Evolutionary conservation across 2,888 invertebrate species (phyloP).

Genomic region (Smittia sp.): DNA sequence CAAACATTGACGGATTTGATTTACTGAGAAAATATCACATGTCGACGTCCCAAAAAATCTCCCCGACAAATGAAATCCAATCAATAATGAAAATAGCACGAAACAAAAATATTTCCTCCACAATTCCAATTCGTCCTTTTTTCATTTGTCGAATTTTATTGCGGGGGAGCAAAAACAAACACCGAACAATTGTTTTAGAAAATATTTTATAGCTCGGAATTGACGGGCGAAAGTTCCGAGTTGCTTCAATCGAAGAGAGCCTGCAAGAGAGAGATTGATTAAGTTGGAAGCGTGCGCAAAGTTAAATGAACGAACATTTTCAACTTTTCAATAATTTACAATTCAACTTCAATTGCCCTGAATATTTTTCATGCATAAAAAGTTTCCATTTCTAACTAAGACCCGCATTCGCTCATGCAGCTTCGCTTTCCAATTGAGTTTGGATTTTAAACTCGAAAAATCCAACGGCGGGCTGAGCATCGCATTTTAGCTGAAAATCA

Average conservation of each 20-base stretch:
- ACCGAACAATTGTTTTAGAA: neutral
- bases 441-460: neutral
- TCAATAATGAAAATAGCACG: slow-evolving; percentile 3
- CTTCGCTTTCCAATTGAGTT: neutral
- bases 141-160: too few relatives aligned
- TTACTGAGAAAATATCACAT: neutral
- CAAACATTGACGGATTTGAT: neutral
- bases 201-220: neutral
- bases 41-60: neutral
- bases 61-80: slow-evolving; percentile 1
- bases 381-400: slow-evolving; percentile 7
- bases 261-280: neutral
- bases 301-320: neutral
- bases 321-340: neutral
- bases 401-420: neutral
- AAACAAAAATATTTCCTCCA: neutral
- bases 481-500: neutral
- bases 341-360: neutral
- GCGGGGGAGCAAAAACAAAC: neutral
- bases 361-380: neutral
- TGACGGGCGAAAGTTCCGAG: neutral
- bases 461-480: neutral
- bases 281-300: neutral
- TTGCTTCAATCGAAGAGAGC: neutral
- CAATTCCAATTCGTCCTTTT: too few relatives aligned